Evolutionary conservation across 2,113 vertebrate genomes (phyloP), one percentile per base, ranked within the genome.

Genomic region (Phasianus colchicus): DNA sequence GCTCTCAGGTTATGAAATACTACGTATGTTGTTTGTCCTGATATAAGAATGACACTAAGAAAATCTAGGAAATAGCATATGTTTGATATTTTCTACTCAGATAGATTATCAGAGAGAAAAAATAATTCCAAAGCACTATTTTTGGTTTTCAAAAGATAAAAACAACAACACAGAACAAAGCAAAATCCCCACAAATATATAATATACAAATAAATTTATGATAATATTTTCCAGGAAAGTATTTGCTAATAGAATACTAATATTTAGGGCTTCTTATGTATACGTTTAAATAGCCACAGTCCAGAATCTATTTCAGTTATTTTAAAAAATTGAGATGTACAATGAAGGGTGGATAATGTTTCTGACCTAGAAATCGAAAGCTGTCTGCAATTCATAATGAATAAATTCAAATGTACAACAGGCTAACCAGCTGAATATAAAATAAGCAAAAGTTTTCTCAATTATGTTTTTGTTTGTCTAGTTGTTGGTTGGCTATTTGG

Each of bases 341-440:
- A 55, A 24, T 95, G 86, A 76, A 95, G 80, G n/a, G 24, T 88
- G 67, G 93, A 83, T 85, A 95, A 91, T 89, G 27, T 67, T 95
- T 67, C 47, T 96, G 83, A 94, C 88, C 93, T 95, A 93, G 91
- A 94, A 96, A 92, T 58, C 34, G 27, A 82, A 88, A 94, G 71
- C 89, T 85, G 74, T 82, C 16, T 11, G 22, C 57, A 87, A 95
- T 87, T 96, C 94, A 84, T 47, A 47, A 32, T 60, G 52, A 71
- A 78, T 60, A 63, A 90, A 50, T 54, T 69, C 24, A 71, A 48
- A 79, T 22, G 24, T 9, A 55, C 17, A 89, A 34, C 14, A 77
- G 54, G n/a, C 1, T 73, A 89, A 52, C 13, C 18, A 60, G 13
- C 25, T 64, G 42, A 83, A 54, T 58, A 32, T 7, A 73, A 82